Evolutionary conservation across 2,113 vertebrate species (phyloP).

Genomic region (Antigone vipio): DNA sequence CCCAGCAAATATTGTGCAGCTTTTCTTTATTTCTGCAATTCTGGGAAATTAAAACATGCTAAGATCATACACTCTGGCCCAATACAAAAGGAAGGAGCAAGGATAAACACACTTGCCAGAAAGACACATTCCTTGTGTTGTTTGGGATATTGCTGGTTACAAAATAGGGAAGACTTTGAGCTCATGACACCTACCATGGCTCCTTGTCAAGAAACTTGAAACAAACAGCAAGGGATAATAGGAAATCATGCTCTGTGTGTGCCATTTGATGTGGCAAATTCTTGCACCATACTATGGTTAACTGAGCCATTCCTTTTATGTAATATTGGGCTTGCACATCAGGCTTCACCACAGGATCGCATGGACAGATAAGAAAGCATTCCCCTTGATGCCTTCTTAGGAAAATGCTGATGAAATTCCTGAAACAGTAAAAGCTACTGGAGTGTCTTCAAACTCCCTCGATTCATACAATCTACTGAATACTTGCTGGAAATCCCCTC

Average conservation of each 20-base stretch:
- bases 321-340: conserved; percentile 26
- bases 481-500: conserved; percentile 17
- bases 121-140: conserved; percentile 13
- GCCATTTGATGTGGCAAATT: conserved; percentile 60
- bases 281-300: conserved; percentile 57
- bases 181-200: conserved; percentile 51
- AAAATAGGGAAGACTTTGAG: conserved; percentile 32
- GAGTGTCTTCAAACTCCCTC: background rate
- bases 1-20: background rate
- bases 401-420: conserved; percentile 30
- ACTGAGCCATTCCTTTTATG: conserved; percentile 18
- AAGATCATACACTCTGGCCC: conserved; percentile 1
- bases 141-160: conserved; percentile 38
- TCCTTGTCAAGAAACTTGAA: conserved; percentile 32
- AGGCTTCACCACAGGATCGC: conserved; percentile 28
- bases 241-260: conserved; percentile 8
- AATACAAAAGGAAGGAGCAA: conserved; percentile 1
- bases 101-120: background rate
- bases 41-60: conserved; percentile 37
- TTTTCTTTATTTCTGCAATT: conserved; percentile 13
- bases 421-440: conserved; percentile 16
- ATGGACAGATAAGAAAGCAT: conserved; percentile 50
- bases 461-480: background rate
- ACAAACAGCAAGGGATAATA: background rate
- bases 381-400: background rate